phyloP scores from a whole-genome alignment of 2,797 vertebrate genomes.

The Spheniscus humboldti region DNA sequence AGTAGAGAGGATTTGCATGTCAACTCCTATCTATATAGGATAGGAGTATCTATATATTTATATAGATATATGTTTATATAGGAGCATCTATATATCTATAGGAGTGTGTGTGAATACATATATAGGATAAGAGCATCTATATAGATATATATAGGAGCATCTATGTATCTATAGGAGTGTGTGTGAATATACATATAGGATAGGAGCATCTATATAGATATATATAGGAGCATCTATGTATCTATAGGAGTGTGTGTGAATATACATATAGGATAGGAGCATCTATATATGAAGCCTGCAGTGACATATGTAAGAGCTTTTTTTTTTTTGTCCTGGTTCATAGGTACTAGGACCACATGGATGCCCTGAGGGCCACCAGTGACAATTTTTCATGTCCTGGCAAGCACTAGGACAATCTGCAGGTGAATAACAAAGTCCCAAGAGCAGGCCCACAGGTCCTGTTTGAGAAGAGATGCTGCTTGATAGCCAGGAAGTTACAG shows the following conservation, averaged over 20 bases:
- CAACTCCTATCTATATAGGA: background rate
- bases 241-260: no score
- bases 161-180: background rate
- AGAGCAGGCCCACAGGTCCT: background rate
- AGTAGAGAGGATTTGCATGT: background rate
- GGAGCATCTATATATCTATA: background rate
- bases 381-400: background rate
- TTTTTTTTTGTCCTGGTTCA: background rate
- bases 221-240: no score
- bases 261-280: no score
- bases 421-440: background rate
- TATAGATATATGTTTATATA: background rate
- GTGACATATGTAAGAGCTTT: background rate
- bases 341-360: fast-evolving
- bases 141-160: background rate
- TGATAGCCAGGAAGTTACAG: background rate
- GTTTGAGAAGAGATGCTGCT: background rate
- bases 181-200: background rate
- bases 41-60: background rate
- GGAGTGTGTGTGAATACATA: background rate
- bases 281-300: no score
- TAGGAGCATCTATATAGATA: no score
- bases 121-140: background rate
- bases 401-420: background rate
- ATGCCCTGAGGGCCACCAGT: background rate